Evolutionary conservation across 2,888 invertebrate species (phyloP).

Genomic region (Polylopha cassiicola): DNA sequence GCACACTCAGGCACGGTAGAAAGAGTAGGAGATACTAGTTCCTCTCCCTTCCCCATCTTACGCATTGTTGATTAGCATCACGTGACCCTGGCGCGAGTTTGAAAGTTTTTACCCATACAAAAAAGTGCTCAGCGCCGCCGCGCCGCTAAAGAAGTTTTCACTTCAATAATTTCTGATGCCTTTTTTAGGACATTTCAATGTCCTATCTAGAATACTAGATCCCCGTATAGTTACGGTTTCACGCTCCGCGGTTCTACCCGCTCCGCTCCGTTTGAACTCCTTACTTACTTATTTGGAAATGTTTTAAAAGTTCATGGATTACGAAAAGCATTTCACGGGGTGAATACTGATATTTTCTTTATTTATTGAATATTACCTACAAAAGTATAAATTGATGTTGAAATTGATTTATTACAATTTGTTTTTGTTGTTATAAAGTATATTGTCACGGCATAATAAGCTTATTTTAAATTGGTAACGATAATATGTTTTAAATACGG

Average conservation of each 20-base stretch:
- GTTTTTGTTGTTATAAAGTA: slow-evolving; percentile 7
- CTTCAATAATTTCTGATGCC: too few relatives aligned
- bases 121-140: too few relatives aligned
- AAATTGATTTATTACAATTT: slow-evolving; percentile 17
- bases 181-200: background rate
- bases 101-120: too few relatives aligned
- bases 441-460: too few relatives aligned
- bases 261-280: slow-evolving; percentile 56
- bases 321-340: slow-evolving; percentile 44
- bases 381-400: slow-evolving; percentile 8
- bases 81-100: too few relatives aligned
- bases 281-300: slow-evolving; percentile 55
- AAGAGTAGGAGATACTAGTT: too few relatives aligned
- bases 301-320: slow-evolving; percentile 57
- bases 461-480: too few relatives aligned
- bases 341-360: slow-evolving; percentile 33
- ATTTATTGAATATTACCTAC: slow-evolving; percentile 17
- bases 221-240: slow-evolving; percentile 51
- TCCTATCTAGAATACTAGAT: slow-evolving; percentile 32
- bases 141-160: too few relatives aligned
- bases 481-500: too few relatives aligned
- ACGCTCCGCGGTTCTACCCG: slow-evolving; percentile 54
- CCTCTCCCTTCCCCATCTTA: too few relatives aligned
- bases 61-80: too few relatives aligned
- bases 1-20: too few relatives aligned